Percentiles rank a stretch among this genome's conserved stretches.
Evolutionary conservation across 2,888 invertebrate species (phyloP).

Genomic region (Trachelus troglodyta): DNA sequence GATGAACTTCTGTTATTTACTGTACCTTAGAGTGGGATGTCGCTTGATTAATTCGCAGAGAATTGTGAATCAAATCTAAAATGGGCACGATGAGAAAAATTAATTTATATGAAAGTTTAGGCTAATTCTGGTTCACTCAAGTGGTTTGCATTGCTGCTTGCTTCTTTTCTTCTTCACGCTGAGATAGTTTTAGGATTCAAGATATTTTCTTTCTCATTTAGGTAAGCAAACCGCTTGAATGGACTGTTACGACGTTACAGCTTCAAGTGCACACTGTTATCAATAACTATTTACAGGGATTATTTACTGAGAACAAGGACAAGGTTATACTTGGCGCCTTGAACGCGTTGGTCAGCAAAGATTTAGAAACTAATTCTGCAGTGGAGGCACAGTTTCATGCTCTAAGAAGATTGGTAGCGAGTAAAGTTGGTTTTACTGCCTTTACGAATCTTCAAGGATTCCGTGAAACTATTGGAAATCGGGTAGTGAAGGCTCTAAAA

Average conservation of each 20-base stretch:
- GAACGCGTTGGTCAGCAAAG: constrained; percentile 83
- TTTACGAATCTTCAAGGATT: constrained; percentile 92
- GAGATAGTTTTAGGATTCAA: constrained; percentile 2
- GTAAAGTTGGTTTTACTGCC: constrained; percentile 97
- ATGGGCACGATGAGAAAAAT: not conserved
- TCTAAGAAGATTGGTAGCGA: constrained; percentile 90
- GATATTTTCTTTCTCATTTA: constrained; percentile 44
- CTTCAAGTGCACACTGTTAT: constrained; percentile 50
- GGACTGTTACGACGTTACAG: constrained; percentile 59
- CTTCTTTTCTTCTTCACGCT: not conserved
- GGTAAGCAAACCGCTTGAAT: constrained; percentile 59
- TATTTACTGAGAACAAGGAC: constrained; percentile 98
- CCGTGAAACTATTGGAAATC: constrained; percentile 93
- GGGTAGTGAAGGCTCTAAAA: constrained; percentile 90
- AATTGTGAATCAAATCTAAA: not conserved
- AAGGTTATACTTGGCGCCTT: constrained; percentile 94
- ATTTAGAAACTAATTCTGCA: constrained; percentile 74
- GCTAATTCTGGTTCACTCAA: constrained; percentile 17
- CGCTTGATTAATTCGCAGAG: not conserved
- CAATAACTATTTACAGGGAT: constrained; percentile 75
- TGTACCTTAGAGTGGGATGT: not conserved
- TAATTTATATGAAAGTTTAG: not conserved
- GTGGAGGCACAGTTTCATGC: constrained; percentile 97
- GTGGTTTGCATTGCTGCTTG: constrained; percentile 5
- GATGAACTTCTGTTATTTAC: not conserved